Conservation (phyloP, 2,888 invertebrate genomes). For the Calameuta idolon region DNA sequence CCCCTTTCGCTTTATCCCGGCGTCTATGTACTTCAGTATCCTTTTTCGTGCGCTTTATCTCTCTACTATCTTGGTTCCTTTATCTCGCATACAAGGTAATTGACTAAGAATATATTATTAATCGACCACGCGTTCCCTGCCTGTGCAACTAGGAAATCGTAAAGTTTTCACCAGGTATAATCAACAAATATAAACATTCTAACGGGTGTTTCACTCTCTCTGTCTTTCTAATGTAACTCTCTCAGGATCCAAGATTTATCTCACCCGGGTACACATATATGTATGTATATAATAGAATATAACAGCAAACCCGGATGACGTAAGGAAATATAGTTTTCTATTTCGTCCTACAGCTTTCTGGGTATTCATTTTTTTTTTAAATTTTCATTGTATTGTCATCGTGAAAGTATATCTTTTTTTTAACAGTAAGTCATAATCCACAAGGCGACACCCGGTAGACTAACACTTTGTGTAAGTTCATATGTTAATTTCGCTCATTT, state of each 20-base stretch:
- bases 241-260: background rate
- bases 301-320: background rate
- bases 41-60: background rate
- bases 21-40: background rate
- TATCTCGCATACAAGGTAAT: background rate
- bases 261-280: background rate
- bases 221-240: background rate
- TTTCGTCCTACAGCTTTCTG: background rate
- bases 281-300: background rate
- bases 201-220: background rate
- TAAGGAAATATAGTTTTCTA: background rate
- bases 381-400: conserved; percentile 20
- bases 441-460: background rate
- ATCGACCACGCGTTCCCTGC: background rate
- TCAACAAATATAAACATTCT: background rate
- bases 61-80: background rate
- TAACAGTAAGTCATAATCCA: background rate
- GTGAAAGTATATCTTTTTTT: conserved; percentile 5
- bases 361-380: conserved; percentile 6
- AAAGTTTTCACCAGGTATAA: background rate
- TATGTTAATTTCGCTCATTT: background rate
- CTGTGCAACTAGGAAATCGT: background rate
- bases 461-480: background rate
- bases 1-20: background rate
- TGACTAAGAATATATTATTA: background rate